Evolutionary conservation across 1,140 invertebrate genomes (phyloP).

Genomic region (Drosophila sucinea): DNA sequence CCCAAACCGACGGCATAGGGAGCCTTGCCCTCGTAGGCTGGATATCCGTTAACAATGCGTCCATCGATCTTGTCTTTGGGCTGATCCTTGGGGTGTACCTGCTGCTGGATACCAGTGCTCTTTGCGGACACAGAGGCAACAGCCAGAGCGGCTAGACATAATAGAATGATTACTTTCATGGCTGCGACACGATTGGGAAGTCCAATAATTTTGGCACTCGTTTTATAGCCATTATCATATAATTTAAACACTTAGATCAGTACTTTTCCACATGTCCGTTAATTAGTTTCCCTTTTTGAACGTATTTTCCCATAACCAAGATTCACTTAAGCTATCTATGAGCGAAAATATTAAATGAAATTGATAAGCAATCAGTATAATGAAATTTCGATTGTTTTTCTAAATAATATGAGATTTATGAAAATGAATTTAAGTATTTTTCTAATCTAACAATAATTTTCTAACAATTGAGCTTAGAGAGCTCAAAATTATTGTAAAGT

Average conservation of each 20-base stretch:
- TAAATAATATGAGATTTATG: neutral
- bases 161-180: neutral
- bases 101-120: constrained; percentile 1
- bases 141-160: constrained; percentile 15
- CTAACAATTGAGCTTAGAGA: no score
- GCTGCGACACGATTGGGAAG: neutral
- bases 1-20: constrained; percentile 83
- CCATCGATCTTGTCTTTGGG: neutral
- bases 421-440: no score
- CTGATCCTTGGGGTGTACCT: constrained; percentile 55
- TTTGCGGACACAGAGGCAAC: constrained; percentile 3
- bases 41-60: constrained; percentile 41
- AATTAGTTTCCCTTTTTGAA: neutral
- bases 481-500: no score
- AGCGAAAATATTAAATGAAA: neutral
- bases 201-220: neutral
- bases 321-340: neutral
- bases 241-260: neutral
- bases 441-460: no score
- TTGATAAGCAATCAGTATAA: neutral
- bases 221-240: neutral
- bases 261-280: neutral
- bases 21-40: constrained; percentile 77
- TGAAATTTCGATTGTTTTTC: neutral
- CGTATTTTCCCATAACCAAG: neutral